Percentiles rank a stretch among this genome's conserved stretches.
These are phyloP conservation scores for Apodemus agrarius DNA, from an alignment of 2,797 vertebrate species.

Conservation along the genomic window DNA sequence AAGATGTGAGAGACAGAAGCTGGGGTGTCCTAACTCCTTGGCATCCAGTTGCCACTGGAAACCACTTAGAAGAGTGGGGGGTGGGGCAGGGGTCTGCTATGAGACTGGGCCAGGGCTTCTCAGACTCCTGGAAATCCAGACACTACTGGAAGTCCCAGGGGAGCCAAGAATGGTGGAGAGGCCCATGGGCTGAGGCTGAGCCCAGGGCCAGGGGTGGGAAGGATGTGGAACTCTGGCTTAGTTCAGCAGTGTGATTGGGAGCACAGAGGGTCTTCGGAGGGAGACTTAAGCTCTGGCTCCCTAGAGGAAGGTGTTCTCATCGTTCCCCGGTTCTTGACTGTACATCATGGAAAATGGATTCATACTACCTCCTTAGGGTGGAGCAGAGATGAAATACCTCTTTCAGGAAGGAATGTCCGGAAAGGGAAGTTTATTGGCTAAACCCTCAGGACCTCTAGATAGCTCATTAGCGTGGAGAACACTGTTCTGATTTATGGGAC, in stretches of 20 bases:
- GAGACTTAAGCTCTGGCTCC: neutral
- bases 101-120: neutral
- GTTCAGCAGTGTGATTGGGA: neutral
- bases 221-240: neutral
- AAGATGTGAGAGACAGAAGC: neutral
- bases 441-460: neutral
- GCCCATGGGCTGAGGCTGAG: neutral
- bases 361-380: neutral
- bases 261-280: neutral
- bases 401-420: neutral
- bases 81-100: neutral
- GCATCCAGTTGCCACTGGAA: neutral
- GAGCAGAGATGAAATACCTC: neutral
- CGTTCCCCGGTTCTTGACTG: neutral
- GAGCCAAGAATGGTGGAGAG: neutral
- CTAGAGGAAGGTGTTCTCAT: neutral
- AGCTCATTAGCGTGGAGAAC: neutral
- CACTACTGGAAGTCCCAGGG: neutral
- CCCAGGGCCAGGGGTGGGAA: neutral
- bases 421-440: neutral
- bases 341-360: neutral
- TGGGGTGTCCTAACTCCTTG: neutral
- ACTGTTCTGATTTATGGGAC: neutral
- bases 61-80: fast-evolving
- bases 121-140: neutral